Evolutionary conservation across 2,888 invertebrate species (phyloP).

Genomic region (Drosophila borborema): DNA sequence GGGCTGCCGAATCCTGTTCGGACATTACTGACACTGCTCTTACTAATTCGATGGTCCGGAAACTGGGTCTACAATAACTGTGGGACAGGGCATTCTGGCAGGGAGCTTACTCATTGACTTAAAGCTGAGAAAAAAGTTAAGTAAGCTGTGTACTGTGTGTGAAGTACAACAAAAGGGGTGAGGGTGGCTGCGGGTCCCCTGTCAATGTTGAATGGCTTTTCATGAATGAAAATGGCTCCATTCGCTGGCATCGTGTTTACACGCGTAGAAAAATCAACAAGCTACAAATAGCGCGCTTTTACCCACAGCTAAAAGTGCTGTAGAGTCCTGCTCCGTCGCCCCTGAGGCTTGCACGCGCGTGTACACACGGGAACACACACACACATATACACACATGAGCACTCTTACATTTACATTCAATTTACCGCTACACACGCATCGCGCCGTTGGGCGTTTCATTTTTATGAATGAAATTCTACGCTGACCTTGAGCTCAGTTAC

Average conservation of each 20-base stretch:
- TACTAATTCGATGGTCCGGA: background rate
- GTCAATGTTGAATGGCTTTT: constrained; percentile 15
- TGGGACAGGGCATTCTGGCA: constrained; percentile 23
- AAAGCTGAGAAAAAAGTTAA: background rate
- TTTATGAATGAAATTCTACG: constrained; percentile 82
- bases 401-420: constrained; percentile 32
- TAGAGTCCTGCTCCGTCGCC: background rate
- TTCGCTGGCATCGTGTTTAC: constrained; percentile 57
- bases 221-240: constrained; percentile 69
- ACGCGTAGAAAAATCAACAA: constrained; percentile 75
- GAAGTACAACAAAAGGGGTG: no score
- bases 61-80: background rate
- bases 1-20: constrained; percentile 5
- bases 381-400: constrained; percentile 1
- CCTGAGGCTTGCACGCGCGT: constrained; percentile 56
- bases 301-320: background rate
- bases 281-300: constrained; percentile 56
- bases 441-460: constrained; percentile 52
- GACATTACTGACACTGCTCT: background rate
- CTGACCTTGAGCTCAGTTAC: constrained; percentile 76
- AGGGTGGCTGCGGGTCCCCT: background rate
- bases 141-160: background rate
- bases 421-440: constrained; percentile 45
- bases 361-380: constrained; percentile 38
- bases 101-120: background rate